Evolutionary conservation across 2,888 invertebrate genomes (phyloP).

Genomic region (Tiphia femorata): DNA sequence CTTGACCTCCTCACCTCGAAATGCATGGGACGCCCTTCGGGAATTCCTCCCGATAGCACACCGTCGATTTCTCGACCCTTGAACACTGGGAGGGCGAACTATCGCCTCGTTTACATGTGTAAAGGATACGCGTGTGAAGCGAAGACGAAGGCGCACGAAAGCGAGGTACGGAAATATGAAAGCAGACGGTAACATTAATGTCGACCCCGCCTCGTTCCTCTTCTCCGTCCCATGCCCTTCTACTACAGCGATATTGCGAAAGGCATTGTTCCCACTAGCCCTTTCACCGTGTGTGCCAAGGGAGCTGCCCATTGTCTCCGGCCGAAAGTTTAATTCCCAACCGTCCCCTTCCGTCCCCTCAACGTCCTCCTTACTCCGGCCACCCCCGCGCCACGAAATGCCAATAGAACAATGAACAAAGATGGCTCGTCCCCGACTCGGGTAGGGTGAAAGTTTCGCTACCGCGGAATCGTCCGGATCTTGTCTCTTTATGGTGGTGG

Average conservation of each 20-base stretch:
- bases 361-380: not conserved
- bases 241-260: constrained; percentile 36
- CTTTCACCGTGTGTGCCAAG: constrained; percentile 42
- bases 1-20: too few relatives aligned
- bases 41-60: too few relatives aligned
- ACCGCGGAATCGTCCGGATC: constrained; percentile 21
- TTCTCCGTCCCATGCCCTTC: not conserved
- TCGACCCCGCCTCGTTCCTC: constrained; percentile 13
- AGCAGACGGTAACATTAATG: constrained; percentile 37
- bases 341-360: constrained; percentile 18
- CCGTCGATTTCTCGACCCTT: too few relatives aligned
- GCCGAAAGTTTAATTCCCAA: constrained; percentile 54
- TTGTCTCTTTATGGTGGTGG: constrained; percentile 12
- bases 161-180: constrained; percentile 41
- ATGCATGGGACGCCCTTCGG: too few relatives aligned
- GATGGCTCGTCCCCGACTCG: constrained; percentile 23
- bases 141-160: constrained; percentile 10
- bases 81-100: too few relatives aligned
- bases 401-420: constrained; percentile 50
- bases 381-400: constrained; percentile 28
- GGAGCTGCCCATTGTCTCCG: constrained; percentile 47
- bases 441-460: constrained; percentile 36
- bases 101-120: constrained; percentile 19
- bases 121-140: constrained; percentile 11
- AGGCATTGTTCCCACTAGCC: constrained; percentile 48